These are phyloP conservation scores for Enteromius unitaeniatus DNA, from an alignment of 2,797 vertebrate species.

Conservation along the genomic window DNA sequence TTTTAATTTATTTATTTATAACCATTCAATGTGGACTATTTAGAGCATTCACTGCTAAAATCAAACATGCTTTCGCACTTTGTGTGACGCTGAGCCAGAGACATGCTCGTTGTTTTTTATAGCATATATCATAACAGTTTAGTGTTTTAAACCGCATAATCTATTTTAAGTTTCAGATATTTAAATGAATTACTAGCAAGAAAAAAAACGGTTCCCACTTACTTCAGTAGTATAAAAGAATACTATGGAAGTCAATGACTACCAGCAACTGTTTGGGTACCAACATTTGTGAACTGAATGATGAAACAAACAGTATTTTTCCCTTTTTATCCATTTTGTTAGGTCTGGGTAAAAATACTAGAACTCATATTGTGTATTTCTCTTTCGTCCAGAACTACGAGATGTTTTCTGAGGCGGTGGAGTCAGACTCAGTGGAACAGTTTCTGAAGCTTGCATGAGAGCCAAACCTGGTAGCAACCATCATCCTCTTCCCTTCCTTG, in stretches of 20 bases:
- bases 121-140: background rate
- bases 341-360: background rate
- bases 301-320: background rate
- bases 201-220: background rate
- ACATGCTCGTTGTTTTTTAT: too few relatives aligned
- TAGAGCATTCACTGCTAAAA: background rate
- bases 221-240: background rate
- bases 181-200: background rate
- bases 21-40: background rate
- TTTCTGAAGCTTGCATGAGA: conserved; percentile 92
- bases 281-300: background rate
- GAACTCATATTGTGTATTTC: background rate
- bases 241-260: background rate
- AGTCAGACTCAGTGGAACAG: conserved; percentile 87
- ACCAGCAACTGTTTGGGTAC: background rate
- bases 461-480: conserved; percentile 34
- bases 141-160: background rate
- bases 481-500: conserved; percentile 14
- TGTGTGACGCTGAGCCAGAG: background rate
- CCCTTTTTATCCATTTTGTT: background rate
- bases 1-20: too few relatives aligned
- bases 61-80: background rate
- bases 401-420: conserved; percentile 91
- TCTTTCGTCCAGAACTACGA: conserved; percentile 84
- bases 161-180: background rate